Percentiles rank a stretch among this genome's conserved stretches.
These are phyloP conservation scores for Glyptemys insculpta DNA, from an alignment of 2,797 vertebrate genomes.

Conservation along the genomic window DNA sequence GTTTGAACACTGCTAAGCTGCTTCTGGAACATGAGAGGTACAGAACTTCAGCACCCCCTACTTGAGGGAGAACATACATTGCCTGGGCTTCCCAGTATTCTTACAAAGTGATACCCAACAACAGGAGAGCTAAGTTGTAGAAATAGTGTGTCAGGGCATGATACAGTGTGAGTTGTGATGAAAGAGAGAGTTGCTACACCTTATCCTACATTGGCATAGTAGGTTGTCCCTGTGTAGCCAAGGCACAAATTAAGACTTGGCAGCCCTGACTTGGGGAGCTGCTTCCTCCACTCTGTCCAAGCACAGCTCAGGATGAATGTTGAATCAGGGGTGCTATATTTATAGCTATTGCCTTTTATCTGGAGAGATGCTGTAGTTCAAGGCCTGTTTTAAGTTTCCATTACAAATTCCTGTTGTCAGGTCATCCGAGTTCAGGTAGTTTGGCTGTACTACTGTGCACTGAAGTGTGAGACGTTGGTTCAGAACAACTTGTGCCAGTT, in stretches of 20 bases:
- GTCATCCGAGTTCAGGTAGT: background rate
- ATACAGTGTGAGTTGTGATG: background rate
- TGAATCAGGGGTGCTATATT: background rate
- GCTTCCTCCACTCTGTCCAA: background rate
- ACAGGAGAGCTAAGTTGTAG: background rate
- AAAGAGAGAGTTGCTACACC: background rate
- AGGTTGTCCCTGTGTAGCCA: background rate
- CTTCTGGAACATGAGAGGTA: slow-evolving; percentile 91
- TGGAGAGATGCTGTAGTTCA: background rate
- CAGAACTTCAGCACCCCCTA: slow-evolving; percentile 14
- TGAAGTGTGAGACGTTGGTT: background rate
- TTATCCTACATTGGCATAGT: background rate
- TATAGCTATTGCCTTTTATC: background rate
- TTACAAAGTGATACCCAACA: background rate
- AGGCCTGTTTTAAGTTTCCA: background rate
- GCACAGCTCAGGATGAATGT: background rate
- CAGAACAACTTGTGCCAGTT: background rate
- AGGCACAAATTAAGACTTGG: too few relatives aligned
- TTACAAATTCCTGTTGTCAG: background rate
- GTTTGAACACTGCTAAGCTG: slow-evolving; percentile 86
- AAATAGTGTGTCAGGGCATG: background rate
- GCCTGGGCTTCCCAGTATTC: background rate
- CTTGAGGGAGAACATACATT: background rate
- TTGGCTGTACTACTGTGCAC: background rate
- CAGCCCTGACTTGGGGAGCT: background rate